Evolutionary conservation across 1,140 invertebrate species (phyloP).

Genomic region (Globodera rostochiensis): DNA sequence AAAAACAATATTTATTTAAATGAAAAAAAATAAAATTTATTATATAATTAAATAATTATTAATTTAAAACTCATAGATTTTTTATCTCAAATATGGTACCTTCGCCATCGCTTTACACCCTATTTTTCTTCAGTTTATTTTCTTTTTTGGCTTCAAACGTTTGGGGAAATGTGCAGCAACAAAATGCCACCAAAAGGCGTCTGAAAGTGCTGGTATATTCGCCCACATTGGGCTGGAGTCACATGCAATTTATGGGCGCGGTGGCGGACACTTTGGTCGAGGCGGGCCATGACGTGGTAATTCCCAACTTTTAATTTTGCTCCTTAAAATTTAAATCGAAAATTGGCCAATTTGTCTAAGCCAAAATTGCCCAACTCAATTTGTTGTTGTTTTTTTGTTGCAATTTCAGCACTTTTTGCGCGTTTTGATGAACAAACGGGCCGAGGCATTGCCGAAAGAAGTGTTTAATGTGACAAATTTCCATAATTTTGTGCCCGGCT

Average conservation of each 20-base stretch:
- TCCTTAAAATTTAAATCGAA: background rate
- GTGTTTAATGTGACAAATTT: background rate
- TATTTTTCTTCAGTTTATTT: too few species aligned
- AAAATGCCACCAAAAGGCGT: background rate
- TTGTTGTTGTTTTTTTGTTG: too few species aligned
- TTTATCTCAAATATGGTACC: too few species aligned
- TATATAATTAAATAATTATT: too few species aligned
- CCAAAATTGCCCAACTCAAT: background rate
- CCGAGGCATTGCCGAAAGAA: background rate
- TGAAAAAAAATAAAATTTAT: too few species aligned
- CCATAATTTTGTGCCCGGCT: background rate
- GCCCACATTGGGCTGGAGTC: constrained; percentile 38
- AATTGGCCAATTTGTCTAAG: background rate
- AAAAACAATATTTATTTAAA: too few species aligned
- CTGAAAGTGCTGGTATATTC: constrained; percentile 40
- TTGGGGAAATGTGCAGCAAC: background rate
- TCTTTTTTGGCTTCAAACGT: too few species aligned
- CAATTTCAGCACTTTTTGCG: background rate
- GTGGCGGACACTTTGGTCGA: constrained; percentile 47
- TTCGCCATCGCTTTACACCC: too few species aligned
- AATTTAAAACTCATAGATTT: too few species aligned
- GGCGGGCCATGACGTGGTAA: constrained; percentile 49
- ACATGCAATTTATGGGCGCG: constrained; percentile 48
- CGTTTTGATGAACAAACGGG: background rate
- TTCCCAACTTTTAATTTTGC: background rate